A percentile compares a stretch with the other conserved stretches of the same genome.
Evolutionary conservation across 2,113 vertebrate species (phyloP).

Genomic region (Callopanchax toddi): DNA sequence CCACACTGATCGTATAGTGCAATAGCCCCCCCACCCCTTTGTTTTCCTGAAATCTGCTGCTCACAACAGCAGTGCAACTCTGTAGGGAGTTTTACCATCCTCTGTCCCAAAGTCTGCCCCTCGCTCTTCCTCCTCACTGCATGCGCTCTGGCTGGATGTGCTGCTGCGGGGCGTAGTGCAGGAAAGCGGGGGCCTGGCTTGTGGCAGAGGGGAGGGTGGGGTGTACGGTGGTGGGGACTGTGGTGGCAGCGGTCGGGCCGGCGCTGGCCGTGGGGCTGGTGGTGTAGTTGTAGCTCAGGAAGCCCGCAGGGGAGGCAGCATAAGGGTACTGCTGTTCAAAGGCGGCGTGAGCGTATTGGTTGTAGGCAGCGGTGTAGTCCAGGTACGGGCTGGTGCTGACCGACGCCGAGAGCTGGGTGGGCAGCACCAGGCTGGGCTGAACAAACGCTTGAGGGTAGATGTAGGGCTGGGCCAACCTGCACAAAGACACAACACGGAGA

Average conservation of each 20-base stretch:
- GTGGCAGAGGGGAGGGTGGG: slow-evolving; percentile 74
- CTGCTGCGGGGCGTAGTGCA: slow-evolving; percentile 91
- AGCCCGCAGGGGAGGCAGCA: slow-evolving; percentile 85
- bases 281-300: slow-evolving; percentile 87
- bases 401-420: slow-evolving; percentile 84
- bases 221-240: slow-evolving; percentile 72
- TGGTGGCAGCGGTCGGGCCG: slow-evolving; percentile 64
- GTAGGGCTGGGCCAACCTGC: slow-evolving; percentile 89
- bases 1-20: slow-evolving; percentile 75
- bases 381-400: slow-evolving; percentile 87
- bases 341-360: slow-evolving; percentile 88
- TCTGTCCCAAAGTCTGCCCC: slow-evolving; percentile 33
- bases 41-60: slow-evolving; percentile 39
- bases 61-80: slow-evolving; percentile 35
- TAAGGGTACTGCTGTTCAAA: slow-evolving; percentile 96
- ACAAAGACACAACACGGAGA: slow-evolving; percentile 39
- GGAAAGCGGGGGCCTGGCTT: slow-evolving; percentile 76
- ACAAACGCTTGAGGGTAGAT: slow-evolving; percentile 90
- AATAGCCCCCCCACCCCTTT: slow-evolving; percentile 57
- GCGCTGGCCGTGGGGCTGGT: slow-evolving; percentile 79
- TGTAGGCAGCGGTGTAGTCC: slow-evolving; percentile 88
- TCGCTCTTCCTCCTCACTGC: slow-evolving; percentile 77
- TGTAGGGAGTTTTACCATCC: slow-evolving; percentile 13
- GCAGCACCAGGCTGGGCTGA: slow-evolving; percentile 92
- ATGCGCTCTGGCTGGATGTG: slow-evolving; percentile 91